Conservation (phyloP, 2,797 vertebrate genomes). For the Naso thynnoides region DNA sequence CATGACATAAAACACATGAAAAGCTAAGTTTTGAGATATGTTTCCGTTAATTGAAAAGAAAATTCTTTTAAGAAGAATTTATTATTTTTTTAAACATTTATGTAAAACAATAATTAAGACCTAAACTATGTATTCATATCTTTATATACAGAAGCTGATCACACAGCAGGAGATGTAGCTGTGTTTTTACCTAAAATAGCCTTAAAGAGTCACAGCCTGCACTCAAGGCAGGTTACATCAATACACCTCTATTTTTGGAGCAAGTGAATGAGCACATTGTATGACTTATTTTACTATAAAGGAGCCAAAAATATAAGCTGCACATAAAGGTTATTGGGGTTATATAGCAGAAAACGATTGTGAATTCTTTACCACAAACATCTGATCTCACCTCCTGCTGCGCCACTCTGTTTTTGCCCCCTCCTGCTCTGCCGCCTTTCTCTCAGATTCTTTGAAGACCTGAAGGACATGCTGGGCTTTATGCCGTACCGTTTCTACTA, state of each 20-base stretch:
- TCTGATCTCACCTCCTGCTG: constrained; percentile 39
- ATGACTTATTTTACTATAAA: neutral
- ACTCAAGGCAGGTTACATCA: too few relatives aligned
- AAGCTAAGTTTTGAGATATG: too few relatives aligned
- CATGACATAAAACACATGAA: too few relatives aligned
- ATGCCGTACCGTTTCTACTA: constrained; percentile 93
- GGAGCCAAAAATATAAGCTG: constrained; percentile 9
- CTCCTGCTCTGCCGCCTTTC: neutral
- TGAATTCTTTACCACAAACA: constrained; percentile 21
- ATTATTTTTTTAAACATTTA: too few relatives aligned
- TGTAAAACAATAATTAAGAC: too few relatives aligned
- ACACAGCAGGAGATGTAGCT: too few relatives aligned
- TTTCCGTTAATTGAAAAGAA: too few relatives aligned
- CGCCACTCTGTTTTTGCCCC: constrained; percentile 5
- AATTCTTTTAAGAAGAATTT: too few relatives aligned
- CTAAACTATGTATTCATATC: too few relatives aligned
- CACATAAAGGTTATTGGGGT: constrained; percentile 12
- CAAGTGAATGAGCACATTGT: neutral
- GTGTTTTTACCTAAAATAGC: too few relatives aligned
- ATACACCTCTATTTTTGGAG: neutral
- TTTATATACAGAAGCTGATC: too few relatives aligned
- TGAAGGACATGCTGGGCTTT: constrained; percentile 98
- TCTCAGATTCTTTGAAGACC: constrained; percentile 94
- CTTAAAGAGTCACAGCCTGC: too few relatives aligned
- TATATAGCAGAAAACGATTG: constrained; percentile 16